Conservation (phyloP, 2,797 vertebrate genomes). For the Anguilla marmorata region DNA sequence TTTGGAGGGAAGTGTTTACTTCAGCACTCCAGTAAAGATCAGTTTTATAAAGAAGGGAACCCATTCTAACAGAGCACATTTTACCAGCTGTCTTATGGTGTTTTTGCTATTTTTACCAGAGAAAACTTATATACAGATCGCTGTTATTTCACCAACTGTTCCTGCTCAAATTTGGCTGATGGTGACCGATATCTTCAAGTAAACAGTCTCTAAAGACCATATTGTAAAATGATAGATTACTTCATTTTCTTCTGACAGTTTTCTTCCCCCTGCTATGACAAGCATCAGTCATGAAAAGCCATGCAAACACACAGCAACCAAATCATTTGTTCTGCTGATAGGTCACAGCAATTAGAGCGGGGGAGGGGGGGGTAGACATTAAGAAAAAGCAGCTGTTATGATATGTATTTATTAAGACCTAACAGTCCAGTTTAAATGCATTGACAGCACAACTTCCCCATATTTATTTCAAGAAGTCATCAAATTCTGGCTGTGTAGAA, state of each 20-base stretch:
- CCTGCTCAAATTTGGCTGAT: slow-evolving; percentile 91
- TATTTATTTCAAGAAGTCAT: not conserved
- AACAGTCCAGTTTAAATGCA: not conserved
- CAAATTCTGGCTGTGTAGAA: not conserved
- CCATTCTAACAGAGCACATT: slow-evolving; percentile 76
- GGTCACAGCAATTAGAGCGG: slow-evolving; percentile 47
- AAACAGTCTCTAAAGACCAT: slow-evolving; percentile 95
- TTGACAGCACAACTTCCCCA: not conserved
- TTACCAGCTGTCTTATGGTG: slow-evolving; percentile 79
- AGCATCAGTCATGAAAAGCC: slow-evolving; percentile 93
- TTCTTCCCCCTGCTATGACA: slow-evolving; percentile 79
- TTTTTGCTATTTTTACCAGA: slow-evolving; percentile 82
- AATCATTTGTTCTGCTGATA: slow-evolving; percentile 68
- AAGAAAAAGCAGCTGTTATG: slow-evolving; percentile 6
- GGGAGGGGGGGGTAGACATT: slow-evolving; percentile 41
- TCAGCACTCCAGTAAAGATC: not conserved
- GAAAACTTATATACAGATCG: slow-evolving; percentile 91
- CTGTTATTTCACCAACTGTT: slow-evolving; percentile 92
- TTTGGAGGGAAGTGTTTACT: not conserved
- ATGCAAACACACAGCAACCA: slow-evolving; percentile 84
- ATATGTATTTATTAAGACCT: not conserved
- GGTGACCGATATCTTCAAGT: slow-evolving; percentile 91
- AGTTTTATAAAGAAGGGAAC: slow-evolving; percentile 55
- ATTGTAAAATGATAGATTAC: slow-evolving; percentile 95
- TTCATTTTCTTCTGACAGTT: slow-evolving; percentile 94